Conservation (phyloP, 1,140 invertebrate genomes). For the Meloidogyne floridensis region DNA sequence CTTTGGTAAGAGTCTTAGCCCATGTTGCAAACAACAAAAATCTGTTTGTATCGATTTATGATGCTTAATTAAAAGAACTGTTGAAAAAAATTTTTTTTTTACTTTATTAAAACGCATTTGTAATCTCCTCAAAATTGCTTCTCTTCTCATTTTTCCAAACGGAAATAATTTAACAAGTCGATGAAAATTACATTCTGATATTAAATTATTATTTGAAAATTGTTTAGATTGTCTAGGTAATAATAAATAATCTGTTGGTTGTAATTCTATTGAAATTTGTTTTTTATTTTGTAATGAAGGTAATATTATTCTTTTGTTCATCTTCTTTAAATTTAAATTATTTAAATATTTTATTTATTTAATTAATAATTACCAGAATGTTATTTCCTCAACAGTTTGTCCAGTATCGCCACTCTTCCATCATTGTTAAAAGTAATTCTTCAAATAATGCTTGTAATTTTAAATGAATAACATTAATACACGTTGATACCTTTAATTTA, state of each 20-base stretch:
- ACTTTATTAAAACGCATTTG: conserved; percentile 50
- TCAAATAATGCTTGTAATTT: conserved; percentile 64
- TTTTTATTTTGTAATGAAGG: background rate
- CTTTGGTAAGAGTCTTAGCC: conserved; percentile 88
- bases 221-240: conserved; percentile 16
- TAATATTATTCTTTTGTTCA: background rate
- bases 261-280: conserved; percentile 18
- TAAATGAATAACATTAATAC: conserved; percentile 63
- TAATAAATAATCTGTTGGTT: background rate
- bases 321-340: background rate
- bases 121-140: conserved; percentile 43
- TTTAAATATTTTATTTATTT: background rate
- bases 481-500: conserved; percentile 50
- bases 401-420: conserved; percentile 50
- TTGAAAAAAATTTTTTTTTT: conserved; percentile 12
- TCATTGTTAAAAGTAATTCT: conserved; percentile 57
- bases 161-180: conserved; percentile 44
- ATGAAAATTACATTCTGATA: conserved; percentile 25
- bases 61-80: conserved; percentile 27
- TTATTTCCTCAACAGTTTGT: conserved; percentile 35
- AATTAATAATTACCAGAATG: background rate
- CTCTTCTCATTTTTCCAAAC: conserved; percentile 49
- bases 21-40: conserved; percentile 60
- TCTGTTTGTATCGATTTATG: conserved; percentile 50
- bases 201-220: conserved; percentile 4